A percentile compares a stretch with the other conserved stretches of the same genome.
phyloP scores from a whole-genome alignment of 2,888 invertebrate species.

The Pogonocherus hispidulus region DNA sequence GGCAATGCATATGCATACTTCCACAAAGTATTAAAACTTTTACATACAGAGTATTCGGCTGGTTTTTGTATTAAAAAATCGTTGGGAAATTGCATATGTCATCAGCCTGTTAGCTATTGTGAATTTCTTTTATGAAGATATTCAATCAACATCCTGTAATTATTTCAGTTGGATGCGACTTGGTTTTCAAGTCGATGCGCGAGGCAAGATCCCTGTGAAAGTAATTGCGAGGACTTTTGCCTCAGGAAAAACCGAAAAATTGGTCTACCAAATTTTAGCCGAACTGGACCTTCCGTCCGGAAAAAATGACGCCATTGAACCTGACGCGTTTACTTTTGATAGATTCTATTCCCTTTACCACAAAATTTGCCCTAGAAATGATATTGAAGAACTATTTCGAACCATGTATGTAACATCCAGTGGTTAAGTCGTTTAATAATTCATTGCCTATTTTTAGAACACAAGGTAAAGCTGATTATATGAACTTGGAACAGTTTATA shows the following conservation, averaged over 20 bases:
- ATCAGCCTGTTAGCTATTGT: too few species aligned
- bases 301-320: constrained; percentile 96
- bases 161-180: constrained; percentile 97
- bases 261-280: constrained; percentile 96
- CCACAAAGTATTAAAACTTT: too few species aligned
- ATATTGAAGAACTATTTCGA: constrained; percentile 97
- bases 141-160: background rate
- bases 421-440: too few species aligned
- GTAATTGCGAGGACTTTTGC: constrained; percentile 98
- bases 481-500: constrained; percentile 89
- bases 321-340: constrained; percentile 95
- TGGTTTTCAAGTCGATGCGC: constrained; percentile 92
- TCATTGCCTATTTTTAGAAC: constrained; percentile 84
- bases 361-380: constrained; percentile 98
- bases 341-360: constrained; percentile 99
- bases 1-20: too few species aligned
- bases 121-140: too few species aligned
- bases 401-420: constrained; percentile 82
- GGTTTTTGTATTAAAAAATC: too few species aligned
- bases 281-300: constrained; percentile 95
- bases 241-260: constrained; percentile 98
- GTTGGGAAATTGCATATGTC: too few species aligned
- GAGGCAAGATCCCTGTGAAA: constrained; percentile 96
- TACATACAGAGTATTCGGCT: too few species aligned
- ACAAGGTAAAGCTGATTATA: constrained; percentile 89